Base-by-base conservation (phyloP, 2,888 invertebrate species). In the Melieria omissa region DNA sequence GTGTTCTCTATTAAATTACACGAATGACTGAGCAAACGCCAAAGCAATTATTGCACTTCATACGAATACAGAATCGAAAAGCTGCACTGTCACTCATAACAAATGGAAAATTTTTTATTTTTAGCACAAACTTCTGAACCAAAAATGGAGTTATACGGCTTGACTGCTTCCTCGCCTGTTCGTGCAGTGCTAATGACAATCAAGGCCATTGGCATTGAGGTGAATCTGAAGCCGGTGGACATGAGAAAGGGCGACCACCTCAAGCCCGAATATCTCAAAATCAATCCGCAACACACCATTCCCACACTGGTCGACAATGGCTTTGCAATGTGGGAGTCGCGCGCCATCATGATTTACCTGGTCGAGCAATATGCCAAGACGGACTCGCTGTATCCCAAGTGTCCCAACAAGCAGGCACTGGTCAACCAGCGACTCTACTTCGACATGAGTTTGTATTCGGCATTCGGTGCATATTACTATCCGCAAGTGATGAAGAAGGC, bases 271-370 rank as follows among this genome's bases (percentile, higher is more conserved):
- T 93, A 88, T 79, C 4, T 92, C 58, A 91, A 92, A 89, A 85
- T 94, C 44, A 94, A 93, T 85, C 93, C 94, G 0, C 93, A 94
- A 86, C 95, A 95, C 84, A 91, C 91, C 46, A 89, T 95, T 70
- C 95, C 96, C 2, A 94, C 94, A 0, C 85, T 96, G 62, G 91
- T 92, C 70, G 95, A 95, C 86, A 91, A 93, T 80, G 95, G 93
- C 0, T 92, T 94, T 82, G 85, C 90, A 45, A 84, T 96, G 70
- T 93, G 92, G 90, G 95, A 96, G 88, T 95, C 95, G 66, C 92
- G 94, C 62, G 92, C 94, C 74, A 94, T 95, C 84, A 90, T 92
- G 86, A 88, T 89, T 0, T 95, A 95, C 86, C 88, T 95, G 81
- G 92, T 89, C 14, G 91, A 91, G 85, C 91, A 93, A 81, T 95